Base-by-base conservation (phyloP, 2,113 vertebrate genomes). In the Oncorhynchus gorbuscha region DNA sequence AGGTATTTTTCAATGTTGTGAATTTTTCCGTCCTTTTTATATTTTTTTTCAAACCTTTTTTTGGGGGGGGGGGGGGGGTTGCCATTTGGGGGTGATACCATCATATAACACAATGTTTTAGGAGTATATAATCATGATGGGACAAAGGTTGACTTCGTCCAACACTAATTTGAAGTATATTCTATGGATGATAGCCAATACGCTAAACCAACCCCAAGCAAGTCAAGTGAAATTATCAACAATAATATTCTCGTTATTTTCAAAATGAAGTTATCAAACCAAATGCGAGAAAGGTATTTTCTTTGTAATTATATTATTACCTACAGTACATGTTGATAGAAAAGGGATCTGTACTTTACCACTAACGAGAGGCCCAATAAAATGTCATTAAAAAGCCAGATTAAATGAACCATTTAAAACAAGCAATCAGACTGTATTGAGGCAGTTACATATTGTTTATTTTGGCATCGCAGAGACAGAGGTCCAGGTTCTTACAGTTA, bases 371-470 rank as follows among this genome's bases (percentile, higher is more conserved):
- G 55, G 55, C 55, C 18, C 18, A 16, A 16, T 58, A 14, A 45
- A 73, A 28, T 62, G 4, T 55, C 13, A 58, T 65, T 73, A 18
- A 71, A 20, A 76, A 13, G 26, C 55, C 16, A 48, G n/a, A 76
- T 65, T 7, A 79, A 83, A 82, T 49, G 77, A 81, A 45, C 28
- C 1, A 1, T 73, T 75, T 20, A 76, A 80, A 11, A 70, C 73
- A 61, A 76, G 1, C 49, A 76, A 20, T 79, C 35, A 77, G 18
- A n/a, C 48, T 79, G 81, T 79, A 18, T 64, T 1, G 16, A 11
- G 16, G 59, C 8, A n/a, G 39, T 78, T 80, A 65, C 7, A 72
- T 61, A 76, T 22, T 73, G 74, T 74, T 76, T 2, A 14, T 79
- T 77, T 78, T 83, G 61, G 76, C 26, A 73, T 58, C 69, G 3